These are phyloP conservation scores for Leucophora obtusa DNA, from an alignment of 2,888 invertebrate genomes.

Conservation along the genomic window DNA sequence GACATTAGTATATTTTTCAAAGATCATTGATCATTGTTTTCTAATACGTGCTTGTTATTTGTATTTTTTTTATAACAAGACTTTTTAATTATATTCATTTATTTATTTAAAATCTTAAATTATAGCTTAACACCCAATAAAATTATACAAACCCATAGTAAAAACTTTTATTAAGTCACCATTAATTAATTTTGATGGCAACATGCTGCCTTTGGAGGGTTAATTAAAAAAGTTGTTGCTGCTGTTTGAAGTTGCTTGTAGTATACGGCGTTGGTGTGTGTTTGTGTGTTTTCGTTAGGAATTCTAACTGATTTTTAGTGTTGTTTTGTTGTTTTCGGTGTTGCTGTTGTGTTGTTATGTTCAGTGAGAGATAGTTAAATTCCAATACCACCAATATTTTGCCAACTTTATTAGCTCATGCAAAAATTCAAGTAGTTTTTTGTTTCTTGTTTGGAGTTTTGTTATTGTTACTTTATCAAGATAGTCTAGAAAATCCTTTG, in stretches of 20 bases:
- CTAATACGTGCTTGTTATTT: no score
- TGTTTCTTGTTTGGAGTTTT: constrained; percentile 1
- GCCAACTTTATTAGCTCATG: constrained; percentile 68
- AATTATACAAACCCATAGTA: no score
- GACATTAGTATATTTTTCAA: no score
- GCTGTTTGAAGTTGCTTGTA: neutral
- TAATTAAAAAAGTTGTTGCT: constrained; percentile 3
- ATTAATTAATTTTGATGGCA: no score
- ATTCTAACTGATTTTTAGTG: constrained; percentile 63
- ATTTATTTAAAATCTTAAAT: no score
- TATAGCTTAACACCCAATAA: no score
- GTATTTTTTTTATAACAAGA: no score
- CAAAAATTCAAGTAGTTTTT: constrained; percentile 65
- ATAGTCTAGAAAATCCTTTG: constrained; percentile 66
- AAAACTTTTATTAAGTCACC: no score
- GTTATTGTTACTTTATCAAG: constrained; percentile 59
- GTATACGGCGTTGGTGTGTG: constrained; percentile 25
- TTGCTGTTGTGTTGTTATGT: constrained; percentile 31
- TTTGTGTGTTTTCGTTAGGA: constrained; percentile 16
- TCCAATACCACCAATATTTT: constrained; percentile 67
- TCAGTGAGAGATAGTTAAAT: constrained; percentile 58
- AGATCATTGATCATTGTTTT: no score
- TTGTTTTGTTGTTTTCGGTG: constrained; percentile 25
- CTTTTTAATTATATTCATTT: no score
- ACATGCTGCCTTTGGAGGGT: neutral